These are phyloP conservation scores for Cheirogaleus major DNA, from an alignment of 2,797 vertebrate species.

Conservation along the genomic window DNA sequence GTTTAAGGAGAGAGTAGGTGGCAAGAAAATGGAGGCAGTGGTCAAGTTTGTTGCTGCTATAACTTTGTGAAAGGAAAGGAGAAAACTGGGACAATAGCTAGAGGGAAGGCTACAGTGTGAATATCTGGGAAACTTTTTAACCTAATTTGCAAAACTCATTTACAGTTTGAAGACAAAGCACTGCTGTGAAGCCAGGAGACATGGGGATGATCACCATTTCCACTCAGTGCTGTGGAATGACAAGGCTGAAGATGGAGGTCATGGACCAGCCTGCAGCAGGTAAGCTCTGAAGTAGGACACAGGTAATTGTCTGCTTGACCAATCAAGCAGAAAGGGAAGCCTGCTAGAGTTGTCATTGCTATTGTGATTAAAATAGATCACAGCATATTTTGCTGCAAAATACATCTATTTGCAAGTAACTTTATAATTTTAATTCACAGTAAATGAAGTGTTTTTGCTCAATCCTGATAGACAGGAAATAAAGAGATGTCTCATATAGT, in stretches of 20 bases:
- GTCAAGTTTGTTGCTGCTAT: not conserved
- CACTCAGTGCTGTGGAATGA: not conserved
- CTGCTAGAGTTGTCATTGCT: not conserved
- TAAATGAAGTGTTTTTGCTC: not conserved
- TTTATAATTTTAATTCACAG: not conserved
- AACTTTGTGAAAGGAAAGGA: not conserved
- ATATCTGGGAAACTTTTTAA: constrained; percentile 58
- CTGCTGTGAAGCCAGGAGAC: constrained; percentile 43
- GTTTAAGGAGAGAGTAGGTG: not conserved
- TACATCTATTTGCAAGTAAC: not conserved
- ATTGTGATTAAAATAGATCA: not conserved
- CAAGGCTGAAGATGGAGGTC: constrained; percentile 39
- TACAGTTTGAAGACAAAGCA: constrained; percentile 50
- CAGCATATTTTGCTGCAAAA: not conserved
- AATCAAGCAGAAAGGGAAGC: constrained; percentile 37
- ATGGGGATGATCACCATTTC: not conserved
- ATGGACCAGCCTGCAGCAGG: constrained; percentile 40
- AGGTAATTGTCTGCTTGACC: constrained; percentile 48
- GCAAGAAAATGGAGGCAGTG: not conserved
- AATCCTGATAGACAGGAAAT: not conserved
- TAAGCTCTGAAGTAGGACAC: constrained; percentile 44
- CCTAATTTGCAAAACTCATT: constrained; percentile 68
- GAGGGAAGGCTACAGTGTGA: constrained; percentile 24
- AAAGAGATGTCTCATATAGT: not conserved
- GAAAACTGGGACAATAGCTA: constrained; percentile 29